A percentile compares a stretch with the other conserved stretches of the same genome.
Evolutionary conservation across 2,888 invertebrate genomes (phyloP).

Genomic region (Nudaria mundana): DNA sequence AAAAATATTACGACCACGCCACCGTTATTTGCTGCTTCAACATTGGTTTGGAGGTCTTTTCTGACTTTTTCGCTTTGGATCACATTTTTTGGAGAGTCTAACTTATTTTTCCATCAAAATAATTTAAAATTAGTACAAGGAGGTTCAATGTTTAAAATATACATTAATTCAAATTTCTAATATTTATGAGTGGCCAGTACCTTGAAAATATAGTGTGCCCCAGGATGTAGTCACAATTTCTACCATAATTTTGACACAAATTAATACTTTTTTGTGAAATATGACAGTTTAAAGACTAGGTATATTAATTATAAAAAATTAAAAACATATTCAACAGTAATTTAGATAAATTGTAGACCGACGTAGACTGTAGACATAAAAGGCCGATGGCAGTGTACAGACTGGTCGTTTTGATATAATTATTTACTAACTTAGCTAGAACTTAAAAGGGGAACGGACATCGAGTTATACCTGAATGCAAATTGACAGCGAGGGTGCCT

Average conservation of each 20-base stretch:
- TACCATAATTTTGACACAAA: neutral
- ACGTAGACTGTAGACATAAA: constrained; percentile 31
- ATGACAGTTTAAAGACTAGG: neutral
- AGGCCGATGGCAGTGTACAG: constrained; percentile 16
- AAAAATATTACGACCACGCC: too few relatives aligned
- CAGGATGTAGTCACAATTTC: too few relatives aligned
- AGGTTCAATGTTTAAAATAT: too few relatives aligned
- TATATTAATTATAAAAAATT: neutral
- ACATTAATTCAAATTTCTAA: too few relatives aligned
- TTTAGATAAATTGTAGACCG: neutral
- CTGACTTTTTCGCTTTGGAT: too few relatives aligned
- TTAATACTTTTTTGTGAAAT: neutral
- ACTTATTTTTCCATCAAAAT: too few relatives aligned
- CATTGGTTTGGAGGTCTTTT: too few relatives aligned
- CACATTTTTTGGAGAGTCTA: too few relatives aligned
- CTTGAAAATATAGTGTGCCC: too few relatives aligned
- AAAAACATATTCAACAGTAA: constrained; percentile 1
- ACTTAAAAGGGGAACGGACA: constrained; percentile 50
- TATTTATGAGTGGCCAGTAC: too few relatives aligned
- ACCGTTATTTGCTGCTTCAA: too few relatives aligned
- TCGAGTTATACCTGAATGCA: constrained; percentile 40
- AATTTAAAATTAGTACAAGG: too few relatives aligned
- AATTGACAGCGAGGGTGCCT: constrained; percentile 18
- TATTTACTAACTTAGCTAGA: constrained; percentile 47
- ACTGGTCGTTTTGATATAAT: constrained; percentile 40